phyloP scores from a whole-genome alignment of 1,140 invertebrate species.

The Sycophaga agraensis region DNA sequence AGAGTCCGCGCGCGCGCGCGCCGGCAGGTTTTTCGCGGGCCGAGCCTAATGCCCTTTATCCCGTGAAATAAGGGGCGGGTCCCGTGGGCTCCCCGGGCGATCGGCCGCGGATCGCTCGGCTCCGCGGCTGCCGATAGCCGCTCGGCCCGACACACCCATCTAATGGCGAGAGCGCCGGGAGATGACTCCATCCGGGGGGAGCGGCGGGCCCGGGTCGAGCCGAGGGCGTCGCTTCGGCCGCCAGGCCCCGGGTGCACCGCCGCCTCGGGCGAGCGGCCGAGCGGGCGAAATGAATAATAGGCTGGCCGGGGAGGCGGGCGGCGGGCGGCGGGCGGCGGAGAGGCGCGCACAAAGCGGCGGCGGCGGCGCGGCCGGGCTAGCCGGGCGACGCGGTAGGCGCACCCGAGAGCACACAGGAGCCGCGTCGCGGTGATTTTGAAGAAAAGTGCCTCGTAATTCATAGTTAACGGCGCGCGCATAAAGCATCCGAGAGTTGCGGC shows the following conservation, averaged over 20 bases:
- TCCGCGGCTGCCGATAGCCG: constrained; percentile 28
- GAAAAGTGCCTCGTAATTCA: constrained; percentile 29
- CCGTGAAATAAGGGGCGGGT: constrained; percentile 26
- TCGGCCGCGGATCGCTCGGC: neutral
- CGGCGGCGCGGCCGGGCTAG: too few relatives aligned
- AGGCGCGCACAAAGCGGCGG: too few relatives aligned
- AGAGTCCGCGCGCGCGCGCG: neutral
- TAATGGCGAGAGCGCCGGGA: neutral
- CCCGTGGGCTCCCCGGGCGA: neutral
- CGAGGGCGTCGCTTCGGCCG: neutral
- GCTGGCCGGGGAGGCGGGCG: too few relatives aligned
- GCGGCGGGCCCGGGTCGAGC: neutral
- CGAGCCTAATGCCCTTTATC: constrained; percentile 27
- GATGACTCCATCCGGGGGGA: neutral
- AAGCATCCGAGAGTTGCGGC: constrained; percentile 23
- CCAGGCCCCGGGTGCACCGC: neutral
- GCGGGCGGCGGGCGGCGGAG: too few relatives aligned
- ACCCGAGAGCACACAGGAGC: constrained; percentile 27
- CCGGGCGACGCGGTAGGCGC: constrained; percentile 23
- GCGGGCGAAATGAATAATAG: too few relatives aligned
- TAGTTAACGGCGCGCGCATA: constrained; percentile 27
- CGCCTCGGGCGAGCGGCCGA: too few relatives aligned
- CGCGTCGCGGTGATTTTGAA: constrained; percentile 28
- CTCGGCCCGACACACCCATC: constrained; percentile 15
- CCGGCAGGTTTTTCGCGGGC: too few relatives aligned